Conservation (phyloP, 2,797 vertebrate species). For the Fundulus diaphanus region DNA sequence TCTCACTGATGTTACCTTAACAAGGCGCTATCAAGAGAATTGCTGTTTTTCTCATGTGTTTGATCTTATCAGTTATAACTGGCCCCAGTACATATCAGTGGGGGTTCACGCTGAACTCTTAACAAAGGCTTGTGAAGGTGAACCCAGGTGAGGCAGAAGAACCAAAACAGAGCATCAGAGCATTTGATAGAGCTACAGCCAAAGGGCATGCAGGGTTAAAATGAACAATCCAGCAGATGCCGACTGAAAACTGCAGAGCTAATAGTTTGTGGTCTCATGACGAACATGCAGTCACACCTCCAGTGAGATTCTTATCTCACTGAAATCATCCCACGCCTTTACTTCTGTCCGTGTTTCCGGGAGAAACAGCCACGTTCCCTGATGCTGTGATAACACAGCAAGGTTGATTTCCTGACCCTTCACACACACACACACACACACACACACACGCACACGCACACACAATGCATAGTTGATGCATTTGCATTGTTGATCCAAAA, state of each 20-base stretch:
- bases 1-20: constrained; percentile 58
- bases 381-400: constrained; percentile 8
- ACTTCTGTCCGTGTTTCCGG: constrained; percentile 8
- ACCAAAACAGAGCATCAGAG: constrained; percentile 42
- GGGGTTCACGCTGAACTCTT: constrained; percentile 64
- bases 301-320: constrained; percentile 47
- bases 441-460: too few species aligned
- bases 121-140: constrained; percentile 64
- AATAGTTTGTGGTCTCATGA: constrained; percentile 62
- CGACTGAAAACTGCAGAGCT: constrained; percentile 44
- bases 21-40: constrained; percentile 47
- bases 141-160: constrained; percentile 57
- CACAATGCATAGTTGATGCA: background rate
- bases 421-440: too few species aligned
- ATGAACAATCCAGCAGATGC: constrained; percentile 42
- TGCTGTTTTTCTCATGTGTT: constrained; percentile 53
- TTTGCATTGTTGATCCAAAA: constrained; percentile 1
- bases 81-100: constrained; percentile 49
- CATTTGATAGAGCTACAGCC: constrained; percentile 67
- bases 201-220: constrained; percentile 43
- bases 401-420: constrained; percentile 3
- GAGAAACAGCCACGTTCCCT: constrained; percentile 1
- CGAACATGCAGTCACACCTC: constrained; percentile 35
- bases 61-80: constrained; percentile 71
- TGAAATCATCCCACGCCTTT: background rate